These are phyloP conservation scores for Corticium candelabrum DNA, from an alignment of 37 sponge, comb jelly and placozoan genomes.

Conservation along the genomic window DNA sequence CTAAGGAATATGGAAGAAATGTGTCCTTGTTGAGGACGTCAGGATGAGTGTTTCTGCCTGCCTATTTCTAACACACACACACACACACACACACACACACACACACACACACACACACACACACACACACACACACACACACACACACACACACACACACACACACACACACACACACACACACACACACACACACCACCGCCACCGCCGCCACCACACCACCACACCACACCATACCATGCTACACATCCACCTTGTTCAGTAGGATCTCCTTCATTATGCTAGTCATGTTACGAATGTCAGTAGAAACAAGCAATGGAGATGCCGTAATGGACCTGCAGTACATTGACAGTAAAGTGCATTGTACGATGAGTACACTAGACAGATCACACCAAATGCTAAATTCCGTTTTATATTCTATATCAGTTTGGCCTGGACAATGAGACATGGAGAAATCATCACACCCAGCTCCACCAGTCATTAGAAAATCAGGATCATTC, in stretches of 20 bases:
- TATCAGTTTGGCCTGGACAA: constrained; percentile 74
- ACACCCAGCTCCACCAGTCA: constrained; percentile 83
- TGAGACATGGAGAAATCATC: not conserved
- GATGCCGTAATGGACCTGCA: constrained; percentile 31
- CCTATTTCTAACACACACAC: too few relatives aligned
- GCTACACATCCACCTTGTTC: constrained; percentile 24
- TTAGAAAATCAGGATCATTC: constrained; percentile 86
- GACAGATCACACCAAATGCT: constrained; percentile 45
- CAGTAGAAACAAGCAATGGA: constrained; percentile 56
- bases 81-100: constrained; percentile 5
- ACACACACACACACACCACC: too few relatives aligned
- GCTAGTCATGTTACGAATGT: constrained; percentile 65
- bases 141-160: constrained; percentile 13
- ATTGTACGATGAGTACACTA: too few relatives aligned
- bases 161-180: constrained; percentile 2
- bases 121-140: not conserved
- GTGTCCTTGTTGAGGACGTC: too few relatives aligned
- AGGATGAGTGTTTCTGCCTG: too few relatives aligned
- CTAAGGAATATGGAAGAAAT: too few relatives aligned
- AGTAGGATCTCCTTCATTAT: constrained; percentile 50
- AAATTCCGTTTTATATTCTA: constrained; percentile 70
- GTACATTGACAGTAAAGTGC: not conserved
- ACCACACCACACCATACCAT: not conserved
- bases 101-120: not conserved
- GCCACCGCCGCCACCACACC: not conserved